A percentile compares a stretch with the other conserved stretches of the same genome.
phyloP scores from a whole-genome alignment of 2,888 invertebrate species.

The Kuschelorhynchus macadamiae region DNA sequence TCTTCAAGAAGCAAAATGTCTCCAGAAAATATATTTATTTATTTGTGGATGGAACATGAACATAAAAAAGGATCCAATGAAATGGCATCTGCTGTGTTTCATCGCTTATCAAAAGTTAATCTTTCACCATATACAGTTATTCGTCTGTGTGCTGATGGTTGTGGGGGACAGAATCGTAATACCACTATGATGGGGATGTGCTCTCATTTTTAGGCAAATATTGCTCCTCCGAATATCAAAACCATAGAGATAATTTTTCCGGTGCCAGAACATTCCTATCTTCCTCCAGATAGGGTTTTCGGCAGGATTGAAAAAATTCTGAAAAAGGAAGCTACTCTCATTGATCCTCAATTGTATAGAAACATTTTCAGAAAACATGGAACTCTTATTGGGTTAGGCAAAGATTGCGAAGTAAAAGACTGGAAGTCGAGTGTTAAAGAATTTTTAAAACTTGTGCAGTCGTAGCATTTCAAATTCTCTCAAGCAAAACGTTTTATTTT shows the following conservation, averaged over 20 bases:
- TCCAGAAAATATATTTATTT: constrained; percentile 32
- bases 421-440: not conserved
- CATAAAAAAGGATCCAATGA: constrained; percentile 29
- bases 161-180: constrained; percentile 1
- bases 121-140: too few relatives aligned
- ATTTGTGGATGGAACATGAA: constrained; percentile 33
- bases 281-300: constrained; percentile 12
- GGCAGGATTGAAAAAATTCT: constrained; percentile 9
- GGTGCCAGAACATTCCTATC: too few relatives aligned
- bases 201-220: too few relatives aligned
- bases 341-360: too few relatives aligned
- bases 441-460: constrained; percentile 1
- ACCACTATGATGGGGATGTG: too few relatives aligned
- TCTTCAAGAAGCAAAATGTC: constrained; percentile 18
- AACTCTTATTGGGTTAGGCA: not conserved
- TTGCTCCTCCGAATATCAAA: too few relatives aligned
- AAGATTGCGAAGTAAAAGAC: not conserved
- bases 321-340: constrained; percentile 10
- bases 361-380: constrained; percentile 18
- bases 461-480: constrained; percentile 9
- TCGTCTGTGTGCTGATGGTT: constrained; percentile 2
- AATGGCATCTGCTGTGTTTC: constrained; percentile 8
- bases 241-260: too few relatives aligned
- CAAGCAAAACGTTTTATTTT: constrained; percentile 4
- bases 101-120: too few relatives aligned